Conservation (phyloP, 2,797 vertebrate genomes). For the Acropternis orthonyx region DNA sequence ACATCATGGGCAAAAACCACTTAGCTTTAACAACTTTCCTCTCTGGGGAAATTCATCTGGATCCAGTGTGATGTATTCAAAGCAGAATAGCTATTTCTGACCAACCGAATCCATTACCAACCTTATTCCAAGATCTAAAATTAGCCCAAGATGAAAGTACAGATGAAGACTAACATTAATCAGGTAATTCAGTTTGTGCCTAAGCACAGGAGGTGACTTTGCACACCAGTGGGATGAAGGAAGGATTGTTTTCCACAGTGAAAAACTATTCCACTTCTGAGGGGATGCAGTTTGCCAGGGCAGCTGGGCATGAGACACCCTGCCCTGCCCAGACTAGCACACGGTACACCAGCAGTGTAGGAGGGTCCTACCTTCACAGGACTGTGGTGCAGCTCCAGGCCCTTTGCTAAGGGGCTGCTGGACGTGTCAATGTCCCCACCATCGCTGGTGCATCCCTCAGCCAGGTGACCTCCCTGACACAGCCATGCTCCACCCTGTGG, state of each 20-base stretch:
- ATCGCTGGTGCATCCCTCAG: neutral
- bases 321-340: neutral
- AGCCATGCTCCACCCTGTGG: neutral
- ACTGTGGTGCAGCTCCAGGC: neutral
- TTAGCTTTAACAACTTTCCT: neutral
- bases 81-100: slow-evolving; percentile 37
- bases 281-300: neutral
- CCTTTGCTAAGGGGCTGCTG: neutral
- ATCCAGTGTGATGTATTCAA: neutral
- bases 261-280: neutral
- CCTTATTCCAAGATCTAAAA: slow-evolving; percentile 12
- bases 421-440: neutral
- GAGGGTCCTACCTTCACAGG: fast-evolving
- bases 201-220: neutral
- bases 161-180: neutral
- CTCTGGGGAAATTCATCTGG: neutral
- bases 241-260: neutral
- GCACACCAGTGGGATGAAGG: neutral
- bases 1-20: neutral
- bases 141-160: neutral
- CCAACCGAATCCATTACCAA: neutral
- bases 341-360: neutral
- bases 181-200: neutral
- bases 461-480: neutral
- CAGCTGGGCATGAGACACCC: neutral